Base-by-base conservation (phyloP, 1,140 invertebrate species). In the Drosophila takahashii region DNA sequence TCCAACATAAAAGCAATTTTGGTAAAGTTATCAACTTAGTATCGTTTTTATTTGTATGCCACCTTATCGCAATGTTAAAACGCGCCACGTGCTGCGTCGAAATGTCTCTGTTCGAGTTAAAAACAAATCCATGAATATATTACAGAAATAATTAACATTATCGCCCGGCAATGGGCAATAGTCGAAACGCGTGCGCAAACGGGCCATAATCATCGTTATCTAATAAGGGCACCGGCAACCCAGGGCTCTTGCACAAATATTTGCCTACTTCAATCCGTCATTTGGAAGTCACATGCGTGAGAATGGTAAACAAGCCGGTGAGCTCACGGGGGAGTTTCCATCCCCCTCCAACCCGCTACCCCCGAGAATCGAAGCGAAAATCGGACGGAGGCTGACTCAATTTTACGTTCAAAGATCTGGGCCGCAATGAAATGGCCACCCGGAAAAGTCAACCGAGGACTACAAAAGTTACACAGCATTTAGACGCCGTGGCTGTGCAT, bases 271-370 rank as follows among this genome's bases (percentile, higher is more conserved):
- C 89, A 91, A 91, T 91, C 90, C 90, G 90, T 91, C 90, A 91
- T 91, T 91, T 90, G 81, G 85, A 91, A 91, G 90, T 91, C 90
- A 91, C 90, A 90, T 87, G 90, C 90, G 90, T 91, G 90, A 91
- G 90, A 91, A 91, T 80, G 87, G 90, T 81, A 91, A 91, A 91
- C 90, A 91, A 75, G 48, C n/a, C 61, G 16, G 16, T 8, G 42
- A 26, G 34, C 34, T 29, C 42, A 54, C 60, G 41, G 66, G 36
- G 53, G 36, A 32, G 48, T 47, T 37, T 27, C 13, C 29, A 54
- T n/a, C n/a, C 62, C 34, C 26, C 7, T 3, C 15, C 8, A 44
- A 10, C 41, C 41, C 41, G 11, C 36, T 15, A 13, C 2, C 7
- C 7, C 37, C 2, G 4, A 41, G 13, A n/a, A n/a, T 2, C 4